Evolutionary conservation across 2,888 invertebrate genomes (phyloP).

Genomic region (Tenthredo livida): DNA sequence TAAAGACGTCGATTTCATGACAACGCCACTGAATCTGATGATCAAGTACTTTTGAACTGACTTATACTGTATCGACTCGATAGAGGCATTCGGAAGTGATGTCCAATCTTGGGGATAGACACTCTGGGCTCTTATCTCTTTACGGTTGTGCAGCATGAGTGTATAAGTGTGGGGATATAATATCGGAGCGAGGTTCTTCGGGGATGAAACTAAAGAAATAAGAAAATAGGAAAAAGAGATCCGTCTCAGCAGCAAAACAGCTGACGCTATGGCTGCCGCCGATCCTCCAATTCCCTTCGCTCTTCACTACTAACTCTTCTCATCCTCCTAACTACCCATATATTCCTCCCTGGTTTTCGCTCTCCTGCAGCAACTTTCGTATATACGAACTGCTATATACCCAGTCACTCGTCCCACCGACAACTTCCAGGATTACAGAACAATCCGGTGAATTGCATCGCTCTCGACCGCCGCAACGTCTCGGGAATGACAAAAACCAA

Average conservation of each 20-base stretch:
- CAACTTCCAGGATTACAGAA: conserved; percentile 71
- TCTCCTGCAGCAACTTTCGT: background rate
- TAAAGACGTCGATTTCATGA: background rate
- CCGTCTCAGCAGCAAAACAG: conserved; percentile 38
- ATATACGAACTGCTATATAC: background rate
- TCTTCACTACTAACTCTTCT: background rate
- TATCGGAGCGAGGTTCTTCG: conserved; percentile 25
- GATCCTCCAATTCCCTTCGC: conserved; percentile 39
- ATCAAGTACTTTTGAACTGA: background rate
- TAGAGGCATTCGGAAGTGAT: background rate
- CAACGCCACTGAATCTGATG: background rate
- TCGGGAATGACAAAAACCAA: background rate
- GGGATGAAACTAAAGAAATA: conserved; percentile 34
- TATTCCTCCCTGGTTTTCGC: background rate
- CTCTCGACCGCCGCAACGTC: background rate
- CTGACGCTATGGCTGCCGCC: conserved; percentile 63
- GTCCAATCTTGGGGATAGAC: background rate
- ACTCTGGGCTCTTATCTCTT: background rate
- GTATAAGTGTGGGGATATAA: background rate
- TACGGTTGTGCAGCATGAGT: background rate
- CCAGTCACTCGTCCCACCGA: background rate
- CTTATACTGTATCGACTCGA: background rate
- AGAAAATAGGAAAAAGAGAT: conserved; percentile 12
- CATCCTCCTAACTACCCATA: conserved; percentile 1
- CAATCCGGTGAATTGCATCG: conserved; percentile 75